Base-by-base conservation (phyloP, 2,113 vertebrate genomes). In the Orcinus orca region DNA sequence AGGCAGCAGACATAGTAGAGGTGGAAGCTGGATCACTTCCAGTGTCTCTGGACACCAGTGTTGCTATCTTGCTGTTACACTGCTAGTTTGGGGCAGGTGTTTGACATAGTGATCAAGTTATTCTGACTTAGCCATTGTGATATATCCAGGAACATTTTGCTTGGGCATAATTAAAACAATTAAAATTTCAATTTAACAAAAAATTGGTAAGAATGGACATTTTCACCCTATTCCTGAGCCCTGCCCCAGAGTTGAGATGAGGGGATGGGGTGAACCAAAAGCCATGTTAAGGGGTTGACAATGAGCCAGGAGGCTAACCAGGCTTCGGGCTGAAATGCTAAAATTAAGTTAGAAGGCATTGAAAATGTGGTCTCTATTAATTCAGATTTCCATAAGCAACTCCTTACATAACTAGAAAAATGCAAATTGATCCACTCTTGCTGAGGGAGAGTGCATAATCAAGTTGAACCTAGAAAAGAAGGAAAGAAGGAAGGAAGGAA, bases 311-410 rank as follows among this genome's bases (percentile, higher is more conserved):
- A 94, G 44, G 8, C 65, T 87, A 70, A 58, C 36, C 36, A 89
- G 50, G 53, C 84, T 90, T 74, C 6, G 20, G 67, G 53, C 44
- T 96, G 53, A 94, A 85, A 85, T 80, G 67, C 92, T 94, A 88
- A 96, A 70, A 96, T 96, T 92, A 96, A 92, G 68, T 90, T 89
- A 76, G 71, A 82, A 77, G 63, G 7, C 26, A 65, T 86, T 86
- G 47, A 76, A 92, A 95, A 76, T 83, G 70, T n/a, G 38, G 60
- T 94, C 86, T 44, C 44, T 80, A 71, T 96, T 86, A 96, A 85
- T 41, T 92, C 23, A 53, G 17, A 41, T 86, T 90, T 96, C 92
- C 84, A 77, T 62, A 70, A 89, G 44, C 88, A 96, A 65, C 65
- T 91, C 36, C 80, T 96, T 96, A 89, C 5, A 8, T 89, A 94